Evolutionary conservation across 2,113 vertebrate genomes (phyloP).

Genomic region (Girardinichthys multiradiatus): DNA sequence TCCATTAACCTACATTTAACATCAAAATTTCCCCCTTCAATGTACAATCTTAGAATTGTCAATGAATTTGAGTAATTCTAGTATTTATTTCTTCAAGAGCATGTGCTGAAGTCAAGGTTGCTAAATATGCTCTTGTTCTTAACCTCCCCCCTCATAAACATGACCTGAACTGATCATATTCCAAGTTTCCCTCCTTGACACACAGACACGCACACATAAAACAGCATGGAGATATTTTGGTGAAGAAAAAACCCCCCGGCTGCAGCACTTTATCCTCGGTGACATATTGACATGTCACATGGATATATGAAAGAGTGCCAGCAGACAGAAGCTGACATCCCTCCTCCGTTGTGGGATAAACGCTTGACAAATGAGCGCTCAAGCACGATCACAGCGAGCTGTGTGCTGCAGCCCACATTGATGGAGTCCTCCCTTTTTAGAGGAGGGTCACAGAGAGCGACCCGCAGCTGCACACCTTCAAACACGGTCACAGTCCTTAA

Average conservation of each 20-base stretch:
- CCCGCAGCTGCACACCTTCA: constrained; percentile 37
- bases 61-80: background rate
- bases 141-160: constrained; percentile 1
- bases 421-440: constrained; percentile 61
- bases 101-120: background rate
- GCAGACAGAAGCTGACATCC: constrained; percentile 72
- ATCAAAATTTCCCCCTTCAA: background rate
- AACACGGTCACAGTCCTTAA: constrained; percentile 37
- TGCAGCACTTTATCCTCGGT: constrained; percentile 62
- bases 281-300: constrained; percentile 73
- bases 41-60: too few relatives aligned
- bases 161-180: constrained; percentile 7
- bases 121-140: background rate
- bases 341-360: constrained; percentile 69
- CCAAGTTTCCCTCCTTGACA: constrained; percentile 46
- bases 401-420: constrained; percentile 64
- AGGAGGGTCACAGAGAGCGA: constrained; percentile 51
- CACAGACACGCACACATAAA: constrained; percentile 33
- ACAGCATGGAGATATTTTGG: constrained; percentile 65
- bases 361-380: constrained; percentile 71
- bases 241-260: constrained; percentile 46
- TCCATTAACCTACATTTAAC: background rate
- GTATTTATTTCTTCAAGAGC: background rate
- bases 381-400: constrained; percentile 63
- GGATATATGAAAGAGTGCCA: constrained; percentile 70